Percentiles rank a stretch among this genome's conserved stretches.
Evolutionary conservation across 2,113 vertebrate genomes (phyloP).

Genomic region (Dolichotis patagonum): DNA sequence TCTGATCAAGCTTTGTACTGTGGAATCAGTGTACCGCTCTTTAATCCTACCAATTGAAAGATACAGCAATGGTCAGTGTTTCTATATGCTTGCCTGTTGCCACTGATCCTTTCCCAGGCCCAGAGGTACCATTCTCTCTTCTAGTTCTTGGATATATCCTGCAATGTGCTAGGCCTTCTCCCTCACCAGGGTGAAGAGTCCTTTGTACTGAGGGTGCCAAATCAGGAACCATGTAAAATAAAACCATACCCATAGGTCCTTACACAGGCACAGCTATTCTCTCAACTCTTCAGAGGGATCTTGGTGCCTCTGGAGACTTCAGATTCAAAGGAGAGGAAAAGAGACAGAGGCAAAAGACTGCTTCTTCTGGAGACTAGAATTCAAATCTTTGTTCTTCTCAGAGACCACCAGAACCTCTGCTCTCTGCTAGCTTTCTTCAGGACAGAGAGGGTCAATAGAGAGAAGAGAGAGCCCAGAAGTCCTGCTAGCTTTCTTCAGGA

Average conservation of each 20-base stretch:
- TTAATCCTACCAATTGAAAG: neutral
- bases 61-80: accelerated
- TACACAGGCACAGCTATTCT: neutral
- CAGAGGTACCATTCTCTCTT: neutral
- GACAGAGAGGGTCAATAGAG: neutral
- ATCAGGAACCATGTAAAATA: neutral
- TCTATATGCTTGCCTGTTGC: neutral
- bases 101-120: accelerated
- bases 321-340: neutral
- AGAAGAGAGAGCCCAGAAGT: neutral
- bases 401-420: neutral
- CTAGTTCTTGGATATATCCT: neutral
- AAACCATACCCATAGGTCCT: neutral
- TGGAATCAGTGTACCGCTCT: neutral
- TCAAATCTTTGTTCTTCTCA: neutral
- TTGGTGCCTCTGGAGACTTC: neutral
- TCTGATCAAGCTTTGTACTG: neutral
- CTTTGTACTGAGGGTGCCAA: neutral
- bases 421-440: neutral
- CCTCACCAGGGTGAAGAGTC: neutral
- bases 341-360: neutral
- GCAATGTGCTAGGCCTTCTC: neutral
- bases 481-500: neutral
- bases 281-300: neutral
- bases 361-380: neutral